Evolutionary conservation across 2,113 vertebrate species (phyloP).

Genomic region (Halcyon malimbica): DNA sequence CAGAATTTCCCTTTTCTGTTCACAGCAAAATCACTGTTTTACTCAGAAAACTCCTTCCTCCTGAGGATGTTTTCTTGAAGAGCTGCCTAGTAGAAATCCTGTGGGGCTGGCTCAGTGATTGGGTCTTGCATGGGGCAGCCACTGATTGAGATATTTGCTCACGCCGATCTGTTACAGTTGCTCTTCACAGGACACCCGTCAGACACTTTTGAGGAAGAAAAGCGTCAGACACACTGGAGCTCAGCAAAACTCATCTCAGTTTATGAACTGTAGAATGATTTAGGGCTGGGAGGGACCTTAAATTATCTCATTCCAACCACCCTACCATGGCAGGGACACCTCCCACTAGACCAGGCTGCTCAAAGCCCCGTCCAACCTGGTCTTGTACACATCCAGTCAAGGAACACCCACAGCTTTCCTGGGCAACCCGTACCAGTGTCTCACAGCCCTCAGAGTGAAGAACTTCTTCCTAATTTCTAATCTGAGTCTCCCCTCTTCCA

Average conservation of each 20-base stretch:
- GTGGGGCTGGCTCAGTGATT: fast-evolving
- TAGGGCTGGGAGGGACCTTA: no score
- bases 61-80: not conserved
- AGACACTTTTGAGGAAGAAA: not conserved
- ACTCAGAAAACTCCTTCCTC: not conserved
- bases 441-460: no score
- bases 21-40: not conserved
- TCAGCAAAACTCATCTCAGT: not conserved
- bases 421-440: no score
- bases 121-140: not conserved
- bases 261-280: not conserved
- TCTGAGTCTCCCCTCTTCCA: no score
- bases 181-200: not conserved
- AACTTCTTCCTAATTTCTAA: no score
- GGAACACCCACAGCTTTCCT: no score
- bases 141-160: not conserved
- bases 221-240: not conserved
- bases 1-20: not conserved
- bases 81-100: not conserved
- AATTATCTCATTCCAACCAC: no score
- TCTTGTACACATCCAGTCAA: no score
- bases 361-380: no score
- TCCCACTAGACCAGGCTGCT: no score
- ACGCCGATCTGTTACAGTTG: fast-evolving
- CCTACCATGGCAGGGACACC: no score